A percentile compares a stretch with the other conserved stretches of the same genome.
phyloP scores from a whole-genome alignment of 2,888 invertebrate genomes.

The Tricholauxania praeusta region DNA sequence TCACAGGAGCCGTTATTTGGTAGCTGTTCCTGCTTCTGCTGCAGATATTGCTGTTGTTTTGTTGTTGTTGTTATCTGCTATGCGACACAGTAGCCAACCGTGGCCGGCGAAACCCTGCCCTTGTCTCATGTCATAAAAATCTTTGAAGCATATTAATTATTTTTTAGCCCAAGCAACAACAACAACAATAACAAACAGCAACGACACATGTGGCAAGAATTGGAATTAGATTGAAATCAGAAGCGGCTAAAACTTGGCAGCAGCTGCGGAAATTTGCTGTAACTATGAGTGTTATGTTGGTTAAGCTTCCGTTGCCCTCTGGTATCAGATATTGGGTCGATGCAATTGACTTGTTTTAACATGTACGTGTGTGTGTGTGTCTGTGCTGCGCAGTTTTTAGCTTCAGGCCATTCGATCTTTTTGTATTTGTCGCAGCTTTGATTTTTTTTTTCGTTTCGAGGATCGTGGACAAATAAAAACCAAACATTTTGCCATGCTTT shows the following conservation, averaged over 20 bases:
- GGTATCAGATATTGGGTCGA: slow-evolving; percentile 17
- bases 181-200: slow-evolving; percentile 8
- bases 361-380: slow-evolving; percentile 8
- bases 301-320: slow-evolving; percentile 14
- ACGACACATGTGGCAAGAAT: slow-evolving; percentile 2
- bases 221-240: slow-evolving; percentile 28
- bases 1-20: slow-evolving; percentile 62
- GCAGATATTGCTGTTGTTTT: slow-evolving; percentile 20
- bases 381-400: slow-evolving; percentile 12
- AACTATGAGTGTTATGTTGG: slow-evolving; percentile 5
- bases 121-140: slow-evolving; percentile 62
- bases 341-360: slow-evolving; percentile 19
- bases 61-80: slow-evolving; percentile 39
- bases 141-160: slow-evolving; percentile 65
- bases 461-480: slow-evolving; percentile 20
- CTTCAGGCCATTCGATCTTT: slow-evolving; percentile 21
- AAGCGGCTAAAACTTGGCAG: slow-evolving; percentile 23
- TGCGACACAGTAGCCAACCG: slow-evolving; percentile 37
- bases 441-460: not conserved
- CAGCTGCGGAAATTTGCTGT: slow-evolving; percentile 17
- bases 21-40: slow-evolving; percentile 32
- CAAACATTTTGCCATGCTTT: slow-evolving; percentile 29
- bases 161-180: slow-evolving; percentile 36
- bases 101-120: slow-evolving; percentile 50
- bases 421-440: not conserved